These are phyloP conservation scores for Mnemiopsis leidyi DNA, from an alignment of 37 sponge, comb jelly and placozoan species.

Conservation along the genomic window DNA sequence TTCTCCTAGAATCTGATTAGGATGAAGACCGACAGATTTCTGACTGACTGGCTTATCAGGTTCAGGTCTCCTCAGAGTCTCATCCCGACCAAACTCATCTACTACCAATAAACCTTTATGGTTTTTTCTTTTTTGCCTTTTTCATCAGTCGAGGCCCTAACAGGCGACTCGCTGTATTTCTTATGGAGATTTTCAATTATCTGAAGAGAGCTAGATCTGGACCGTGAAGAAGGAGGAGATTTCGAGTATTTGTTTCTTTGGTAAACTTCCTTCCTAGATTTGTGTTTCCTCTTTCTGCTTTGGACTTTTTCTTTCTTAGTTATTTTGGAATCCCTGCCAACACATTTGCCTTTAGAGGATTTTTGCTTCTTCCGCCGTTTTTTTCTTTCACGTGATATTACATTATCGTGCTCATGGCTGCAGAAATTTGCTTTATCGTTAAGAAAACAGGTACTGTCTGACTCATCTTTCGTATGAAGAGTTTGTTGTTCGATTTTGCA, in stretches of 20 bases:
- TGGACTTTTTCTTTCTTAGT: neutral
- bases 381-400: too few relatives aligned
- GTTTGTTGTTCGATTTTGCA: too few relatives aligned
- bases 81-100: neutral
- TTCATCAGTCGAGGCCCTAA: neutral
- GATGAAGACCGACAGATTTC: neutral
- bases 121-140: too few relatives aligned
- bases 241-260: neutral
- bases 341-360: too few relatives aligned
- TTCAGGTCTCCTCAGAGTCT: neutral
- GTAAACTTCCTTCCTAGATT: neutral
- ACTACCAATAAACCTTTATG: neutral
- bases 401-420: too few relatives aligned
- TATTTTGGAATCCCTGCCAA: neutral
- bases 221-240: too few relatives aligned
- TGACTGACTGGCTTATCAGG: neutral
- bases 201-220: neutral
- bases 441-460: too few relatives aligned
- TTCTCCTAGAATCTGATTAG: neutral
- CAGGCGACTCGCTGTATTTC: neutral
- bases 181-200: neutral
- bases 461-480: too few relatives aligned
- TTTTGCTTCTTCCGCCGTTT: too few relatives aligned
- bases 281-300: neutral
- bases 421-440: too few relatives aligned